Conservation (phyloP, 2,113 vertebrate genomes). For the Etia nguti region DNA sequence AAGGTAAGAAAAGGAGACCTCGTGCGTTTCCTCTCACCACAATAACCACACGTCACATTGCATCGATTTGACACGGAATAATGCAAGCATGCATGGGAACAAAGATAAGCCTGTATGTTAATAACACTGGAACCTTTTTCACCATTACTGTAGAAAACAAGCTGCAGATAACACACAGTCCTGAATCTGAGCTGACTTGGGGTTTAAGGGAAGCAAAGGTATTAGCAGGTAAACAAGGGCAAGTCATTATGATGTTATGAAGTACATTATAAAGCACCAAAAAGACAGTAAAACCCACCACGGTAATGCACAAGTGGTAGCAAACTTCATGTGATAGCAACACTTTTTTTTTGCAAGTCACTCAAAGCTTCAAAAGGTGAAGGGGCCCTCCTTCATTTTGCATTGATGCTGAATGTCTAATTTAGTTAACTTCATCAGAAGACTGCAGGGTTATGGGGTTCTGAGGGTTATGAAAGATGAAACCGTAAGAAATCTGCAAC, state of each 20-base stretch:
- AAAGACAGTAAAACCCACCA: not conserved
- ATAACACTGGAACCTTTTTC: not conserved
- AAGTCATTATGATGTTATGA: not conserved
- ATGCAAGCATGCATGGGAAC: not conserved
- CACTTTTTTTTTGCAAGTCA: not conserved
- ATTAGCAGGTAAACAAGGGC: not conserved
- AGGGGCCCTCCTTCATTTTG: not conserved
- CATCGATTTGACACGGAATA: not conserved
- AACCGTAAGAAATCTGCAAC: not conserved
- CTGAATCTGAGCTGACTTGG: not conserved
- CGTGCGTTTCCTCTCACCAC: conserved; percentile 13
- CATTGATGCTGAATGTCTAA: not conserved
- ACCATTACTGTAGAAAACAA: not conserved
- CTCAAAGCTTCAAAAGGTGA: not conserved
- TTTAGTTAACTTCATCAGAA: not conserved
- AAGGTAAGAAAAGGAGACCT: conserved; percentile 27
- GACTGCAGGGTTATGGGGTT: not conserved
- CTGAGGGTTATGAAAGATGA: not conserved
- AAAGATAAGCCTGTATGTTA: conserved; percentile 19
- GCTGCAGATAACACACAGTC: not conserved
- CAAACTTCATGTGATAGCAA: not conserved
- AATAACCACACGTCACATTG: not conserved
- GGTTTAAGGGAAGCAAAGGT: not conserved
- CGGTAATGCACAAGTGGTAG: not conserved
- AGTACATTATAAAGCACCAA: not conserved